phyloP scores from a whole-genome alignment of 2,888 invertebrate genomes.

The Sylvicola fuscatus region DNA sequence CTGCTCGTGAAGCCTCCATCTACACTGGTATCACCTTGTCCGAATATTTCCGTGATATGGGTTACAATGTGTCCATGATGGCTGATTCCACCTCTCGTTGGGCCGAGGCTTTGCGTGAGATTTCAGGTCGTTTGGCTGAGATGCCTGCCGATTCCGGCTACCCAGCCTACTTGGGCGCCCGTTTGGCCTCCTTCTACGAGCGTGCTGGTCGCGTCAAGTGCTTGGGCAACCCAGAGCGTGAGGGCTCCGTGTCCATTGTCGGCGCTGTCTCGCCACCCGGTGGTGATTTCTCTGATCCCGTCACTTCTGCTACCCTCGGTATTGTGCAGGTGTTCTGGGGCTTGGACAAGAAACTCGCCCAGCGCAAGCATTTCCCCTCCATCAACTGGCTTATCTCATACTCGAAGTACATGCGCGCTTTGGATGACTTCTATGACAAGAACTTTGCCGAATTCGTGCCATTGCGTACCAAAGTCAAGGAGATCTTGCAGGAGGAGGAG shows the following conservation, averaged over 20 bases:
- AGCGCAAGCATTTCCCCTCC: conserved; percentile 98
- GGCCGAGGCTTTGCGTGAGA: conserved; percentile 99
- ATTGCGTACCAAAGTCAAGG: conserved; percentile 83
- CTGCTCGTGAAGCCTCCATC: conserved; percentile 98
- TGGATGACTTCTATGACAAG: conserved; percentile 99
- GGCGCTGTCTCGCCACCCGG: conserved; percentile 99
- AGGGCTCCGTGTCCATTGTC: conserved; percentile 98
- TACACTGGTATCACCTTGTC: conserved; percentile 99
- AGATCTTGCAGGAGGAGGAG: conserved; percentile 96
- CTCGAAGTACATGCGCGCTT: conserved; percentile 95
- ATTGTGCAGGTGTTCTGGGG: conserved; percentile 99
- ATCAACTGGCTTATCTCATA: conserved; percentile 99
- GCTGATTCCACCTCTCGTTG: conserved; percentile 99
- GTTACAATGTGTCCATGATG: conserved; percentile 99
- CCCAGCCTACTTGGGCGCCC: conserved; percentile 95
- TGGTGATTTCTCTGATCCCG: conserved; percentile 99
- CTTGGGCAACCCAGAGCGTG: conserved; percentile 91
- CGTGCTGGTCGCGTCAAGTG: conserved; percentile 95
- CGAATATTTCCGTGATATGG: conserved; percentile 98
- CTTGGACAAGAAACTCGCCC: conserved; percentile 94
- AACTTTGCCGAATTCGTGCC: conserved; percentile 94
- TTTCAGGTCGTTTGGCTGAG: conserved; percentile 97
- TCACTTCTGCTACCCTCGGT: conserved; percentile 95
- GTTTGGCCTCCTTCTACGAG: conserved; percentile 98
- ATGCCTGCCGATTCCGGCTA: conserved; percentile 99